A percentile compares a stretch with the other conserved stretches of the same genome.
phyloP scores from a whole-genome alignment of 2,113 vertebrate species.

The Dendrocopos noguchii region DNA sequence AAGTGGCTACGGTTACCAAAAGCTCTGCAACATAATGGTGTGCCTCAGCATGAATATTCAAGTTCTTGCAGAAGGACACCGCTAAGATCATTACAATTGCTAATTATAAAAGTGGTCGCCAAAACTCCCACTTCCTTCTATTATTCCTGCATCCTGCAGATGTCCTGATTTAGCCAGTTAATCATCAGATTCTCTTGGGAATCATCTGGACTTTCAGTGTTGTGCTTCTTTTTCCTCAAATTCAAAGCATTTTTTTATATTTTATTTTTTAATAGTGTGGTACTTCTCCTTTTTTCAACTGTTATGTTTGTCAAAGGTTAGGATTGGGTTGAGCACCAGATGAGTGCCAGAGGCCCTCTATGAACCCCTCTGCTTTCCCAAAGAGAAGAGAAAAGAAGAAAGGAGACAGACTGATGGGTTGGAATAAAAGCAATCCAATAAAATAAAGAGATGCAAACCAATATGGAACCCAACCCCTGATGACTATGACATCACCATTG shows the following conservation, averaged over 20 bases:
- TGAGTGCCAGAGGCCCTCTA: too few relatives aligned
- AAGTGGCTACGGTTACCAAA: slow-evolving; percentile 52
- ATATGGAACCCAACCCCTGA: too few relatives aligned
- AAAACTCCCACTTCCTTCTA: slow-evolving; percentile 73
- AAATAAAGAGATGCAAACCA: too few relatives aligned
- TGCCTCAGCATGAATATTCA: slow-evolving; percentile 46
- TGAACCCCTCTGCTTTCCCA: too few relatives aligned
- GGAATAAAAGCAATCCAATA: too few relatives aligned
- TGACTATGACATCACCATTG: too few relatives aligned
- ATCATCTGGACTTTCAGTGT: slow-evolving; percentile 51
- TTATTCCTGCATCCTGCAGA: slow-evolving; percentile 81
- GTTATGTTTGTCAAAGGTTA: background rate
- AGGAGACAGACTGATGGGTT: too few relatives aligned
- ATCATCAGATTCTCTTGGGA: slow-evolving; percentile 62
- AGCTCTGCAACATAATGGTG: slow-evolving; percentile 15
- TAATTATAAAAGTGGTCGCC: slow-evolving; percentile 75
- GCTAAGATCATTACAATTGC: slow-evolving; percentile 67
- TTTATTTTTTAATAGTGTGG: background rate
- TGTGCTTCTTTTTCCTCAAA: background rate
- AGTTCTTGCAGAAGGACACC: slow-evolving; percentile 50
- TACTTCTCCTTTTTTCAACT: slow-evolving; percentile 20
- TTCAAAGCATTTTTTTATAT: background rate
- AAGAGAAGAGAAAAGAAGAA: too few relatives aligned
- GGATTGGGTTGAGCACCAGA: too few relatives aligned
- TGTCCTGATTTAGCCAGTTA: slow-evolving; percentile 71